phyloP scores from a whole-genome alignment of 2,113 vertebrate species.

The Cheilinus undulatus region DNA sequence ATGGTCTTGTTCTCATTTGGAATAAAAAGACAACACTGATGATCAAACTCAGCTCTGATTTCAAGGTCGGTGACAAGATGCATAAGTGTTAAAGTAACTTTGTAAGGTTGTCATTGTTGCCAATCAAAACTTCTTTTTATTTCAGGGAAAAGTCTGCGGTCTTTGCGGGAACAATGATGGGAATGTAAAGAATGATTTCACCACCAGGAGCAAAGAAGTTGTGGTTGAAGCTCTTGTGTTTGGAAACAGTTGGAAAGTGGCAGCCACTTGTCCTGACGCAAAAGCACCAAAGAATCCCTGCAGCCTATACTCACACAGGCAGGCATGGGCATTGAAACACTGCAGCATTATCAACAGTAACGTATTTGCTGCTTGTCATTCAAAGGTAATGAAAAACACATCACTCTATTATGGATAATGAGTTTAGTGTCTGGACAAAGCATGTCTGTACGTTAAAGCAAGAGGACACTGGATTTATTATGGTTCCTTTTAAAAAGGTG shows the following conservation, averaged over 20 bases:
- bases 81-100: background rate
- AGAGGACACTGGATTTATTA: background rate
- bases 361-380: conserved; percentile 84
- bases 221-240: conserved; percentile 85
- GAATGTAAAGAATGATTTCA: conserved; percentile 89
- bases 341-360: conserved; percentile 85
- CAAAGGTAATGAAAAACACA: conserved; percentile 75
- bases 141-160: conserved; percentile 89
- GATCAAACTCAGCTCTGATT: conserved; percentile 86
- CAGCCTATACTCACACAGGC: conserved; percentile 82
- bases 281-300: conserved; percentile 77
- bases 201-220: conserved; percentile 85
- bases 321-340: conserved; percentile 87
- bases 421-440: background rate
- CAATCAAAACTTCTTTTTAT: conserved; percentile 8
- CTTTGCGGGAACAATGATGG: conserved; percentile 94
- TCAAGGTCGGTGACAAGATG: conserved; percentile 83
- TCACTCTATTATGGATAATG: background rate
- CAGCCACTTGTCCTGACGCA: conserved; percentile 82
- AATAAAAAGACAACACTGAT: conserved; percentile 91
- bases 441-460: background rate
- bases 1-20: conserved; percentile 90
- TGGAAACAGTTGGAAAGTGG: conserved; percentile 91
- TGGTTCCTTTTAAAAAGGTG: conserved; percentile 81
- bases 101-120: conserved; percentile 1